phyloP scores from a whole-genome alignment of 2,888 invertebrate species.

The Drosophila sordidula region DNA sequence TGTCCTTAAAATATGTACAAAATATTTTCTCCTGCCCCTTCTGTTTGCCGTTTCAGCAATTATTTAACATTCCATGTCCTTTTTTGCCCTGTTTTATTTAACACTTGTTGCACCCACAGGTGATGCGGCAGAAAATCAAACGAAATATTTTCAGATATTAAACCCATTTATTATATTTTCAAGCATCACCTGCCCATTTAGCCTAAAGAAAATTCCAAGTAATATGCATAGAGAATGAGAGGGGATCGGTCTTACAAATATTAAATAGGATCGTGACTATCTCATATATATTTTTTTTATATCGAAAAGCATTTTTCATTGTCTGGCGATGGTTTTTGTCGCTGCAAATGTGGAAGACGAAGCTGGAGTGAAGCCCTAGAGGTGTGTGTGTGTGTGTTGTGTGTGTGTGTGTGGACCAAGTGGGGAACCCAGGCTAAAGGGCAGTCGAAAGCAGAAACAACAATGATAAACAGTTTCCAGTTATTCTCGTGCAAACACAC shows the following conservation, averaged over 20 bases:
- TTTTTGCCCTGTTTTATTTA: conserved; percentile 13
- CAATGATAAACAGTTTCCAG: conserved; percentile 80
- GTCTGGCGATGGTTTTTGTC: conserved; percentile 48
- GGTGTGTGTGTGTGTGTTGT: conserved; percentile 10
- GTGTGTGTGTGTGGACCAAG: conserved; percentile 24
- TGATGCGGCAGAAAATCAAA: conserved; percentile 63
- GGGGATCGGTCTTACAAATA: conserved; percentile 24
- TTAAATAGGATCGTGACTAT: conserved; percentile 56
- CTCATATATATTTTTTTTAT: conserved; percentile 21
- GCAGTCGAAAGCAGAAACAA: conserved; percentile 64
- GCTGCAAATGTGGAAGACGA: conserved; percentile 40
- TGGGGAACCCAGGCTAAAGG: conserved; percentile 38
- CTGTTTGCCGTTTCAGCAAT: too few species aligned
- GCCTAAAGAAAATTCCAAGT: conserved; percentile 64
- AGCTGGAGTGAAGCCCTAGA: conserved; percentile 50
- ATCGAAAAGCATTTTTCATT: conserved; percentile 64
- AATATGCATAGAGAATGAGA: conserved; percentile 26
- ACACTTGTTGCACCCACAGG: conserved; percentile 35
- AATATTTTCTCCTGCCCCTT: too few species aligned
- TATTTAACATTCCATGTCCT: background rate
- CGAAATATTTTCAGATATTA: conserved; percentile 49
- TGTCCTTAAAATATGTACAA: too few species aligned
- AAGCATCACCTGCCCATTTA: conserved; percentile 64
- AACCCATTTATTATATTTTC: conserved; percentile 58
- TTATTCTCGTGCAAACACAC: conserved; percentile 68